Evolutionary conservation across 2,797 vertebrate genomes (phyloP), one percentile per base, ranked within the genome.

Genomic region (Lepidocolaptes lacrymiger): DNA sequence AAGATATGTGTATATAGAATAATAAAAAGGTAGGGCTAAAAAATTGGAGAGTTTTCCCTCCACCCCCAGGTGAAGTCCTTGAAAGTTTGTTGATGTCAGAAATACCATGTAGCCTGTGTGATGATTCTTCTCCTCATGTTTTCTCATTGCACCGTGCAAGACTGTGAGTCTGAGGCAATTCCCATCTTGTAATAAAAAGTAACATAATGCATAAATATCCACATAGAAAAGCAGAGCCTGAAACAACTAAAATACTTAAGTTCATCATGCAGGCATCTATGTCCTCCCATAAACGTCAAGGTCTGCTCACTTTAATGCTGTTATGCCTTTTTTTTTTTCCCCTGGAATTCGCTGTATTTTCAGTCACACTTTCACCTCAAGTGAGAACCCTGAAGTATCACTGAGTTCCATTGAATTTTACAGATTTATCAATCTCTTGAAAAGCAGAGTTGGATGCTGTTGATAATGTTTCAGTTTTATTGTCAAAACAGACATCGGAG

Each of bases 1-100:
- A 74, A 61, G 43, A 76, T 89, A 48, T 3, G 3, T 44, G 36
- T 67, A 41, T 67, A 39, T 32, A 68, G 43, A 67, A 49, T 85
- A 93, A 93, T 64, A 48, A 90, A 93, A 88, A 92, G 44, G 26
- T 36, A 88, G 30, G 16, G 44, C 73, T 95, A 84, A 75, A 87
- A 76, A 80, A 52, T 6, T 13, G 21, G 14, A 91, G 39, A 9
- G 5, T 34, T 34, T 26, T 30, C n/a, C 68, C 27, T 8, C 3
- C 5, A 17, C 15, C 7, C 30, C 6, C 3, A 36, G 48, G 21
- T 72, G 54, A 89, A 80, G n/a, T 46, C 58, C 34, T 82, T 91
- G 16, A 32, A 88, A 74, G 30, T 84, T 87, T 76, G 48, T 58
- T 73, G 54, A 64, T 74, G 43, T 85, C 48, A 69, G 72, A 85